Evolutionary conservation across 2,888 invertebrate genomes (phyloP), one percentile per base, ranked within the genome.

Genomic region (Liodrosophila aerea): DNA sequence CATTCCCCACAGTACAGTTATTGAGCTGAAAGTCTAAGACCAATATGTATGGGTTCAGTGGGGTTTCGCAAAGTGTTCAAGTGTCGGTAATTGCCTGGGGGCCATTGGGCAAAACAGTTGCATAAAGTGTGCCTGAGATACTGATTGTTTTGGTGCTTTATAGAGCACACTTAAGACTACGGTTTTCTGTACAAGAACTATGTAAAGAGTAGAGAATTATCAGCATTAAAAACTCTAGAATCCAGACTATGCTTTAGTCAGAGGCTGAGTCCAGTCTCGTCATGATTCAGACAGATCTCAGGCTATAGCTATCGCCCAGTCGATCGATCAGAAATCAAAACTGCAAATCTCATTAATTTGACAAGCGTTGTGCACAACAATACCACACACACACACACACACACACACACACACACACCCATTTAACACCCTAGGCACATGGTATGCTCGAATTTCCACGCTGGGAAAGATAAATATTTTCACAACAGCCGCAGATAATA

Each of bases 251-350:
- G n/a, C n/a, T n/a, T n/a, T n/a, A n/a, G n/a, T n/a, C n/a, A n/a
- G n/a, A n/a, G n/a, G n/a, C n/a, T n/a, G n/a, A n/a, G n/a, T n/a
- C n/a, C n/a, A n/a, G n/a, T n/a, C n/a, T n/a, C n/a, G n/a, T n/a
- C n/a, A n/a, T n/a, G n/a, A n/a, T n/a, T n/a, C n/a, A n/a, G n/a
- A n/a, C n/a, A n/a, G n/a, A n/a, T n/a, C n/a, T n/a, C n/a, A n/a
- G n/a, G n/a, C n/a, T n/a, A n/a, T n/a, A n/a, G n/a, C n/a, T 63
- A 75, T 73, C 69, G 40, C n/a, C n/a, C 29, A 59, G 51, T 46
- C 74, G 66, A 81, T 85, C 80, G 76, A 81, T 81, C 81, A 81
- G 84, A 81, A 85, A 81, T 81, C 85, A 80, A 73, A 81, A 76
- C 74, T 68, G 63, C 41, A 71, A 85, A 85, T 81, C 81, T 83